Percentiles rank a stretch among this genome's conserved stretches.
Evolutionary conservation across 1,140 invertebrate genomes (phyloP).

Genomic region (Lasioglossum albipes): DNA sequence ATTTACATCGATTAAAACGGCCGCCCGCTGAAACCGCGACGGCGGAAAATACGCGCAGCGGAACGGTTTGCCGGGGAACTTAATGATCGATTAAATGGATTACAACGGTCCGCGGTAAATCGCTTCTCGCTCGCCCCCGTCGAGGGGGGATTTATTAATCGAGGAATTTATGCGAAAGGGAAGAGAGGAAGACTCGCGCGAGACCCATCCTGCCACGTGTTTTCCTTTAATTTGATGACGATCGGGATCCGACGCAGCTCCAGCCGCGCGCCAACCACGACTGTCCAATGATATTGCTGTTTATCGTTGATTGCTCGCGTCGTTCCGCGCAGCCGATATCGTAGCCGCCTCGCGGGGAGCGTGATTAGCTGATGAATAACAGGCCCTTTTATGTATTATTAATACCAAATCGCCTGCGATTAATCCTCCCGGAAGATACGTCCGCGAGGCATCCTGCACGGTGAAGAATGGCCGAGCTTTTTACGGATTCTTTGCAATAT

Average conservation of each 20-base stretch:
- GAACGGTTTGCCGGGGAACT: background rate
- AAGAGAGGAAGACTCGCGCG: background rate
- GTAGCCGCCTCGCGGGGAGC: background rate
- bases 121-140: background rate
- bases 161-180: conserved; percentile 16
- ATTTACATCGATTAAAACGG: conserved; percentile 24
- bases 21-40: conserved; percentile 15
- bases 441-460: background rate
- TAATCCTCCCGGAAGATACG: no score
- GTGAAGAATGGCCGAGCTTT: background rate
- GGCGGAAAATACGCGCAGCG: background rate
- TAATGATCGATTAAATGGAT: conserved; percentile 43
- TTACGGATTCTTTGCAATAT: background rate
- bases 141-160: conserved; percentile 33
- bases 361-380: conserved; percentile 1
- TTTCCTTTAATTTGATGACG: conserved; percentile 10
- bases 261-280: background rate
- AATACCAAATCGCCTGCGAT: background rate
- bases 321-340: background rate
- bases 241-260: background rate
- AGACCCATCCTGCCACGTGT: background rate
- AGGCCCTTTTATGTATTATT: background rate
- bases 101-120: background rate
- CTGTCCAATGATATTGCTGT: background rate
- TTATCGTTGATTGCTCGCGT: conserved; percentile 10